These are phyloP conservation scores for Yasuhikotakia modesta DNA, from an alignment of 2,797 vertebrate genomes.

Conservation along the genomic window DNA sequence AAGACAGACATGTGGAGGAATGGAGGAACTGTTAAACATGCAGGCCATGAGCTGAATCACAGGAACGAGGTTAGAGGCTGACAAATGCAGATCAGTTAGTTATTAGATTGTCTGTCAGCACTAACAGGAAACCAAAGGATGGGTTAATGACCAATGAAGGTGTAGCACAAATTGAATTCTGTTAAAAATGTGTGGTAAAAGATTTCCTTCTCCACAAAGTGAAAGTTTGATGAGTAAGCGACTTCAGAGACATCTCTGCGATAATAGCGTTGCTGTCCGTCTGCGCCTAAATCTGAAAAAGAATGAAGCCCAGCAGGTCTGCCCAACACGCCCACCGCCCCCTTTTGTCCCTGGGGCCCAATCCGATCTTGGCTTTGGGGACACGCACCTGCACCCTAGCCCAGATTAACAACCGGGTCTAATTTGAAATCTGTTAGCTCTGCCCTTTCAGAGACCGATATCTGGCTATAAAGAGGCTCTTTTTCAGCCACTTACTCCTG, in stretches of 20 bases:
- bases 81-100: conserved; percentile 68
- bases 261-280: conserved; percentile 12
- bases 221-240: conserved; percentile 21
- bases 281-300: conserved; percentile 27
- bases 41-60: conserved; percentile 61
- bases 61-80: conserved; percentile 67
- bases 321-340: conserved; percentile 31
- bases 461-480: conserved; percentile 72
- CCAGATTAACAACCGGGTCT: conserved; percentile 76
- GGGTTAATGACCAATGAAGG: not conserved
- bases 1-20: conserved; percentile 34
- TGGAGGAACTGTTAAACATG: conserved; percentile 64
- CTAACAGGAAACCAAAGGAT: conserved; percentile 1
- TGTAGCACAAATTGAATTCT: not conserved
- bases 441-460: conserved; percentile 78
- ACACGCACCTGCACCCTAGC: conserved; percentile 74
- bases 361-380: conserved; percentile 64
- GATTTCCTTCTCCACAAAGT: not conserved
- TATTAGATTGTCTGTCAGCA: conserved; percentile 42
- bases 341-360: conserved; percentile 73
- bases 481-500: conserved; percentile 68
- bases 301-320: conserved; percentile 49
- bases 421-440: conserved; percentile 79
- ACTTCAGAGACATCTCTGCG: not conserved
- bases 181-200: conserved; percentile 12